Percentiles rank a stretch among this genome's conserved stretches.
phyloP scores from a whole-genome alignment of 2,797 vertebrate species.

The Melanotaenia maccullochi region DNA sequence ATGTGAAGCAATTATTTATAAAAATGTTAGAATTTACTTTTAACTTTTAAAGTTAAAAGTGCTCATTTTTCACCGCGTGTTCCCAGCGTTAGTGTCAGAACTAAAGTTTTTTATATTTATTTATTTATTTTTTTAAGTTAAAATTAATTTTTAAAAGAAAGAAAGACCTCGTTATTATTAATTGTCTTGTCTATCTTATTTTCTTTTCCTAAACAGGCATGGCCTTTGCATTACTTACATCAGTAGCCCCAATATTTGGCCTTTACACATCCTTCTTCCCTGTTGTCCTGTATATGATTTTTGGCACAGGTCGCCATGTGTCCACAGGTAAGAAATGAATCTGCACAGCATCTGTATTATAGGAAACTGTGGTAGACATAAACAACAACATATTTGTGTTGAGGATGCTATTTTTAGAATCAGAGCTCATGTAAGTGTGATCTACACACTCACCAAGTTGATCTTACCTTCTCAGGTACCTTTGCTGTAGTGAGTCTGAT shows the following conservation, averaged over 20 bases:
- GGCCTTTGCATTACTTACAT: constrained; percentile 93
- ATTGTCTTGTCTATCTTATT: neutral
- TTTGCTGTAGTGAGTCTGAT: constrained; percentile 94
- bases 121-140: too few species aligned
- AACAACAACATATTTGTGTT: neutral
- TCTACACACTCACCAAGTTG: constrained; percentile 24
- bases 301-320: constrained; percentile 92
- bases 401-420: neutral
- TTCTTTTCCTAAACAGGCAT: constrained; percentile 81
- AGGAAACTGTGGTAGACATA: neutral
- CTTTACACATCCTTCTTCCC: constrained; percentile 96
- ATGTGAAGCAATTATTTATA: neutral
- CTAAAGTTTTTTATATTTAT: neutral
- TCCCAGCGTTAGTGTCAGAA: neutral
- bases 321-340: constrained; percentile 86
- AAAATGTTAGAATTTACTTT: neutral
- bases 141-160: neutral
- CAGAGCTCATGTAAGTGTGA: neutral
- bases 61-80: neutral
- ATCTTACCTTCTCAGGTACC: constrained; percentile 81
- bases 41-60: neutral
- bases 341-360: neutral
- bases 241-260: constrained; percentile 91
- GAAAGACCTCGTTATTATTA: neutral
- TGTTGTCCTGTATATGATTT: constrained; percentile 89